Evolutionary conservation across 2,888 invertebrate species (phyloP), one percentile per base, ranked within the genome.

Genomic region (Drosophila subquinaria): DNA sequence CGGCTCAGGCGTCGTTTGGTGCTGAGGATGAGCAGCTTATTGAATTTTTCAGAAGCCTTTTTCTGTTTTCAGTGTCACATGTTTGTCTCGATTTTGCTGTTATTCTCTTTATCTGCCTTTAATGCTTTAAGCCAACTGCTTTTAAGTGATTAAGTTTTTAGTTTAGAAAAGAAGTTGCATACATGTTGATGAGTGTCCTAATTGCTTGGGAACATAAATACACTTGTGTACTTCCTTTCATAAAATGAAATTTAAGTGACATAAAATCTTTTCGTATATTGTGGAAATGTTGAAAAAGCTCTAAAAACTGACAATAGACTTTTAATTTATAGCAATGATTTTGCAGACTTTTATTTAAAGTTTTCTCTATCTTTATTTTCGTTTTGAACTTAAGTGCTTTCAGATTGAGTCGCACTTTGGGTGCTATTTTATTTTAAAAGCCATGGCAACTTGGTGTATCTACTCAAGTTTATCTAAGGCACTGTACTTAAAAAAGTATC

Each of bases 21-120:
- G 17, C 55, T 40, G 43, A 51, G 65, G 48, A 69, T 63, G 65
- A 76, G 65, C 77, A 88, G 76, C 78, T 89, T 86, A 86, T 90
- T 86, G 84, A 90, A 86, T 83, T 81, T 86, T 89, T 90, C 47
- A 86, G 72, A 61, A 86, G 89, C 64, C 73, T 60, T 68, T 79
- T 79, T 69, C 38, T 61, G 47, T n/a, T 35, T 33, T 36, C 36
- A 15, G 6, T 40, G 3, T 48, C 20, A 23, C 43, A 42, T 15
- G 47, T 35, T 27, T n/a, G 9, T 35, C 33, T 13, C 23, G 11
- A 5, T 45, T n/a, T 20, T 27, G 45, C 13, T 15, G 51, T 40
- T 53, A 8, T 50, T 47, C 17, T 60, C 6, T 53, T 47, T 30
- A 38, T 61, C 40, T 45, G 62, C 40, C 69, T 73, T 70, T 71